Evolutionary conservation across 2,113 vertebrate species (phyloP), one percentile per base, ranked within the genome.

Genomic region (Atherinomorus stipes): DNA sequence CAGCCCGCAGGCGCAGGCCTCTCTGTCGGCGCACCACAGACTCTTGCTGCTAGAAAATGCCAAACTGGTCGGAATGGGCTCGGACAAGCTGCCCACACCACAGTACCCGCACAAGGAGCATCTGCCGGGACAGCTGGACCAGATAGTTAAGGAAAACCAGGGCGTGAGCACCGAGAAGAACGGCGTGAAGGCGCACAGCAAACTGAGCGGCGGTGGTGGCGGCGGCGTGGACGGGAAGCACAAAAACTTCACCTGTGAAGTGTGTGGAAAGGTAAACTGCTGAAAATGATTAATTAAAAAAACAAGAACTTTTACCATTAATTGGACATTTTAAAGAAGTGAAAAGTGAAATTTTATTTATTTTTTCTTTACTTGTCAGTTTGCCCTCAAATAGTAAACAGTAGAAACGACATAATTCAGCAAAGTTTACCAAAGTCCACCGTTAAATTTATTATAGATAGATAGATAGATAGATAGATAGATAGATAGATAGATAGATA

Each of bases 181-280:
- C 42, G 87, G 88, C 45, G 90, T 84, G 26, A 98, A 98, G 78
- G 85, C 91, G 47, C 95, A 96, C 76, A 89, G 85, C 84, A 98
- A 97, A 72, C 77, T 95, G 1, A 85, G 91, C 91, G 77, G 82
- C 81, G 76, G 91, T 91, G 77, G 82, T 80, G 76, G 87, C 70
- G 34, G 59, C 38, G 16, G 59, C n/a, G 56, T 91, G 0, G 97
- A 98, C 58, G 96, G 96, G 3, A 99, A 99, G 67, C 96, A 96
- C 66, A 99, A 98, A 85, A 96, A 97, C 92, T 98, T 99, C 83
- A 98, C 97, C n/a, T 99, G 98, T 73, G 98, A 98, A 92, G 96
- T 99, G 76, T 99, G 98, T 88, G 97, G 97, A 88, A 99, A 99
- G 97, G 98, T 99, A 78, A 34, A 9, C 31, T 6, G 9, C 7